Conservation (phyloP, 2,113 vertebrate species). For the Plestiodon gilberti region DNA sequence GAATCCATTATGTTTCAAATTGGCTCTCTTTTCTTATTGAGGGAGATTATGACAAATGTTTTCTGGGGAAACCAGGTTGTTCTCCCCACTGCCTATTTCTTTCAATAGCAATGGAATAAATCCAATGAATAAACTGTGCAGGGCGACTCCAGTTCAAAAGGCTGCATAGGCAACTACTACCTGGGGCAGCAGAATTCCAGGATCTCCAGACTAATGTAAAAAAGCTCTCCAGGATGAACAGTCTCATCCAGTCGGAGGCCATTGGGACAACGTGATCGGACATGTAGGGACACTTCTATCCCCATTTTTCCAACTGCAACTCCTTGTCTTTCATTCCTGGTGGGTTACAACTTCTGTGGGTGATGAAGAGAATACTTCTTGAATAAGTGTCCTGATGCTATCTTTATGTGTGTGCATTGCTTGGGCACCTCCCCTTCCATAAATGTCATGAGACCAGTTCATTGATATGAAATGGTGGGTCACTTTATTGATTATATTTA, state of each 20-base stretch:
- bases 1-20: conserved; percentile 10
- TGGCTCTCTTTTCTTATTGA: neutral
- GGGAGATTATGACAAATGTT: neutral
- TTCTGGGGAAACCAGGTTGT: neutral
- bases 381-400: too few species aligned
- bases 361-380: too few species aligned
- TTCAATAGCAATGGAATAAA: too few species aligned
- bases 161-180: neutral
- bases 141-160: neutral
- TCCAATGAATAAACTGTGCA: neutral
- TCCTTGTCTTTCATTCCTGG: neutral
- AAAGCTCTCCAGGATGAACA: neutral
- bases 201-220: neutral
- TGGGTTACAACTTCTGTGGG: too few species aligned
- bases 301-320: neutral
- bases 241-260: too few species aligned
- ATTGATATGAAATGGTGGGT: too few species aligned
- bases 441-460: too few species aligned
- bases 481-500: too few species aligned
- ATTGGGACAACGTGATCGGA: neutral
- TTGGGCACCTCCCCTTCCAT: too few species aligned
- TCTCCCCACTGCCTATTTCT: too few species aligned
- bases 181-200: too few species aligned
- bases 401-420: too few species aligned
- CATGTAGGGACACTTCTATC: neutral